phyloP scores from a whole-genome alignment of 2,797 vertebrate species.

The Hapalemur alaotrensis region DNA sequence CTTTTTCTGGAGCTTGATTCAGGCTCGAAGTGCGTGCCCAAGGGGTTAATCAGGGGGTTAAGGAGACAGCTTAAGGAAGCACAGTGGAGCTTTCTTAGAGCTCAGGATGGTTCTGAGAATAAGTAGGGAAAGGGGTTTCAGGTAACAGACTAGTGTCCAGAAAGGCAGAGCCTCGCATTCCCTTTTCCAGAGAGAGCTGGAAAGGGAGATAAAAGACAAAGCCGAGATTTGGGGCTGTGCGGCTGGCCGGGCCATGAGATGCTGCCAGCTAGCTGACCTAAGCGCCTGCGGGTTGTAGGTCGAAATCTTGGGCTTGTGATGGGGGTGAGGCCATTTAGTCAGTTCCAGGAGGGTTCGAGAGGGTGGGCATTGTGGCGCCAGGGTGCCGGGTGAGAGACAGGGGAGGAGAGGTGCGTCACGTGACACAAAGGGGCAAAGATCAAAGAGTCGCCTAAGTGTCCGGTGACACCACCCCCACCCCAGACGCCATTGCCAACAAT shows the following conservation, averaged over 20 bases:
- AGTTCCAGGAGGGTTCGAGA: not conserved
- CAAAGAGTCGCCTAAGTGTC: not conserved
- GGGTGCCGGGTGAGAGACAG: not conserved
- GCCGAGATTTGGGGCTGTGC: not conserved
- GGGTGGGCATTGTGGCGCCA: not conserved
- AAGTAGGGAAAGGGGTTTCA: not conserved
- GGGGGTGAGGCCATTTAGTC: not conserved
- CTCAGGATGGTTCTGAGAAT: slow-evolving; percentile 10
- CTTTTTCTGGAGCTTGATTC: slow-evolving; percentile 18
- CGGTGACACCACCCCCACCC: not conserved
- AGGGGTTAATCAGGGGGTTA: not conserved
- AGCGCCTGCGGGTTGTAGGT: not conserved
- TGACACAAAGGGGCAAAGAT: slow-evolving; percentile 2
- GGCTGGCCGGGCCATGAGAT: not conserved
- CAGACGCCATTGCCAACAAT: not conserved
- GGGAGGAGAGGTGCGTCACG: not conserved
- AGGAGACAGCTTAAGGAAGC: not conserved
- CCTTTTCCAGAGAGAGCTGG: not conserved
- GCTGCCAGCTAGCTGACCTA: not conserved
- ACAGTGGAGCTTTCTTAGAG: not conserved
- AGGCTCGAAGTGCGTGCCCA: not conserved
- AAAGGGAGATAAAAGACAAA: slow-evolving; percentile 32
- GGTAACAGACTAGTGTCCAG: not conserved
- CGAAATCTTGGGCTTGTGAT: not conserved
- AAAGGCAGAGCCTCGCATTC: not conserved